Conservation (phyloP, 1,140 invertebrate species). For the Monochamus saltuarius region DNA sequence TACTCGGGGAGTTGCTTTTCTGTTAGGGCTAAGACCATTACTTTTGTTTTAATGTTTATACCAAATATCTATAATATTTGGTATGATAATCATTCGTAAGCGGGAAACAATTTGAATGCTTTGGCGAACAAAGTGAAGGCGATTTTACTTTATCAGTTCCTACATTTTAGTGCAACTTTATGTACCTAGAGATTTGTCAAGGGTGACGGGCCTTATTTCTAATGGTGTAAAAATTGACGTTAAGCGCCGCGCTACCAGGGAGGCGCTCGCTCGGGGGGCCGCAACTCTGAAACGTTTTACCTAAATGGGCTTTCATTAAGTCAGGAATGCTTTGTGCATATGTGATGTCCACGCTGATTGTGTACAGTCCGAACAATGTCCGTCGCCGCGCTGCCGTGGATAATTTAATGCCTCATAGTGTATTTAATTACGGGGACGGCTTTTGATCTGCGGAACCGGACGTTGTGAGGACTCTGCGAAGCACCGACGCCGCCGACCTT, state of each 20-base stretch:
- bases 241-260: constrained; percentile 4
- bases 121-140: too few relatives aligned
- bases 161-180: too few relatives aligned
- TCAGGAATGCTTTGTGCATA: constrained; percentile 51
- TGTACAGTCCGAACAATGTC: constrained; percentile 48
- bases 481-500: constrained; percentile 40
- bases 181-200: too few relatives aligned
- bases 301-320: constrained; percentile 51
- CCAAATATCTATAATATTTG: too few relatives aligned
- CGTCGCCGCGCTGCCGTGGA: constrained; percentile 33
- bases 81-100: too few relatives aligned
- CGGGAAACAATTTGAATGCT: too few relatives aligned
- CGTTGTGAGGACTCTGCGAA: constrained; percentile 41
- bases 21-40: too few relatives aligned
- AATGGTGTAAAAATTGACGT: not conserved
- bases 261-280: constrained; percentile 19
- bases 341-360: constrained; percentile 51
- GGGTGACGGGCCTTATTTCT: too few relatives aligned
- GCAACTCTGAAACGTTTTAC: constrained; percentile 47
- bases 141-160: too few relatives aligned
- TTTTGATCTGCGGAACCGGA: constrained; percentile 50
- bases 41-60: too few relatives aligned
- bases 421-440: constrained; percentile 50
- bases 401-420: constrained; percentile 51
- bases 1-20: too few relatives aligned